phyloP scores from a whole-genome alignment of 1,140 invertebrate species.

The Drosophila repleta region DNA sequence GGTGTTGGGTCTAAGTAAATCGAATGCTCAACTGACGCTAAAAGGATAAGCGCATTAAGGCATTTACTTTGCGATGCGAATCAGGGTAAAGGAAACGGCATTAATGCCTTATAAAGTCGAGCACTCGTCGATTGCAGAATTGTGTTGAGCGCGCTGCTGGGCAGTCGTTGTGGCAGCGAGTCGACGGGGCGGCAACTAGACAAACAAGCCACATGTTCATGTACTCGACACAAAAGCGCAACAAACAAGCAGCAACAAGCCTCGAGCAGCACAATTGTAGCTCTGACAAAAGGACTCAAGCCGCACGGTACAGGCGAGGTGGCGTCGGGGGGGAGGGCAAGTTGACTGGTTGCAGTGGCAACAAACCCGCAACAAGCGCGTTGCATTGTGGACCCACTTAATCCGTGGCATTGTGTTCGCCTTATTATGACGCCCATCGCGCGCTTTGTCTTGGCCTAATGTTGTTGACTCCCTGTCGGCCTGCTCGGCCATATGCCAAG shows the following conservation, averaged over 20 bases:
- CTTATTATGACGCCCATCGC: slow-evolving; percentile 64
- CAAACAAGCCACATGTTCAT: slow-evolving; percentile 60
- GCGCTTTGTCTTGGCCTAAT: slow-evolving; percentile 59
- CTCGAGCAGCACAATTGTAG: slow-evolving; percentile 49
- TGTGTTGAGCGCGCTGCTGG: slow-evolving; percentile 26
- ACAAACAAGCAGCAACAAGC: slow-evolving; percentile 68
- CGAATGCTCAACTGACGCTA: slow-evolving; percentile 68
- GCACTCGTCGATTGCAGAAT: slow-evolving; percentile 24
- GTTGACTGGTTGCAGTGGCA: not conserved
- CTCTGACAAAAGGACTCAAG: slow-evolving; percentile 59
- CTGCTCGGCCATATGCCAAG: slow-evolving; percentile 9
- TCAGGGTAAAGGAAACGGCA: slow-evolving; percentile 41
- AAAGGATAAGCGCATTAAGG: slow-evolving; percentile 80
- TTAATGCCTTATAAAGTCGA: slow-evolving; percentile 59
- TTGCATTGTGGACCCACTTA: slow-evolving; percentile 73
- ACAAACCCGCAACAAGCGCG: slow-evolving; percentile 2
- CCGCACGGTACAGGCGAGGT: slow-evolving; percentile 24
- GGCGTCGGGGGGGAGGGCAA: not conserved
- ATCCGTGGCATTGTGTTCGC: slow-evolving; percentile 74
- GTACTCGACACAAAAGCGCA: slow-evolving; percentile 70
- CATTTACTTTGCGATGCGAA: slow-evolving; percentile 77
- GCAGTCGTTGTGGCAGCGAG: slow-evolving; percentile 24
- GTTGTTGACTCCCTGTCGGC: slow-evolving; percentile 47
- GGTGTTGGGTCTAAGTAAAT: slow-evolving; percentile 28
- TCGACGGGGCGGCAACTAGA: slow-evolving; percentile 34